Conservation (phyloP, 2,113 vertebrate genomes). For the Vicugna pacos region DNA sequence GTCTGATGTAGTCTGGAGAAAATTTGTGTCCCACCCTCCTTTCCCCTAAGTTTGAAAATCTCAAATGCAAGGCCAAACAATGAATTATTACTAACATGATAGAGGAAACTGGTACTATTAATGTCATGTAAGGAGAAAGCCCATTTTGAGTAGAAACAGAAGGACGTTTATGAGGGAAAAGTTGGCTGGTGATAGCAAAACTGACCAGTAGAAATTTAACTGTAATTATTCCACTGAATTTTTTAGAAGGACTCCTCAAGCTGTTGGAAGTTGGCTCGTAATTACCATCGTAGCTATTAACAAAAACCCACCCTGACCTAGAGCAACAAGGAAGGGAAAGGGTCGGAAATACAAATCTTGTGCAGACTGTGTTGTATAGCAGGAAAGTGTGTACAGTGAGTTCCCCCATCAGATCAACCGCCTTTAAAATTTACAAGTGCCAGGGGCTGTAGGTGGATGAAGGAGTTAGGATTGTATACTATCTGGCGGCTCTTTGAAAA, state of each 20-base stretch:
- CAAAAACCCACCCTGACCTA: neutral
- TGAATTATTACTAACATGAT: conserved; percentile 64
- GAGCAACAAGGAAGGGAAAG: conserved; percentile 54
- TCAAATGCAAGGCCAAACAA: conserved; percentile 61
- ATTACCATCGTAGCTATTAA: conserved; percentile 19
- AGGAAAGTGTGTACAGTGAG: neutral
- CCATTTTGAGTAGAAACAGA: conserved; percentile 70
- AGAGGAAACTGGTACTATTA: conserved; percentile 68
- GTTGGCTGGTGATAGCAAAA: neutral
- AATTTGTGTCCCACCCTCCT: conserved; percentile 65
- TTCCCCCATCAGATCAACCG: conserved; percentile 59
- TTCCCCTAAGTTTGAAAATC: conserved; percentile 66
- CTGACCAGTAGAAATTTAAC: conserved; percentile 24
- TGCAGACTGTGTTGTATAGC: neutral
- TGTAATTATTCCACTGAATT: conserved; percentile 14
- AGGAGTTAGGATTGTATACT: neutral
- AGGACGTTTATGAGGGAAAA: conserved; percentile 61
- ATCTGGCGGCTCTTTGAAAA: conserved; percentile 32
- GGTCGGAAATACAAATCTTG: conserved; percentile 52
- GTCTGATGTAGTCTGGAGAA: conserved; percentile 76
- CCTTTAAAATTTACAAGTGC: conserved; percentile 11
- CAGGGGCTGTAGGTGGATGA: neutral
- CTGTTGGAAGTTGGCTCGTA: neutral
- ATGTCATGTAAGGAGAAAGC: conserved; percentile 17
- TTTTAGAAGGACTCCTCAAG: conserved; percentile 12